A percentile compares a stretch with the other conserved stretches of the same genome.
phyloP scores from a whole-genome alignment of 2,888 invertebrate species.

The Chymomyza caudatula region DNA sequence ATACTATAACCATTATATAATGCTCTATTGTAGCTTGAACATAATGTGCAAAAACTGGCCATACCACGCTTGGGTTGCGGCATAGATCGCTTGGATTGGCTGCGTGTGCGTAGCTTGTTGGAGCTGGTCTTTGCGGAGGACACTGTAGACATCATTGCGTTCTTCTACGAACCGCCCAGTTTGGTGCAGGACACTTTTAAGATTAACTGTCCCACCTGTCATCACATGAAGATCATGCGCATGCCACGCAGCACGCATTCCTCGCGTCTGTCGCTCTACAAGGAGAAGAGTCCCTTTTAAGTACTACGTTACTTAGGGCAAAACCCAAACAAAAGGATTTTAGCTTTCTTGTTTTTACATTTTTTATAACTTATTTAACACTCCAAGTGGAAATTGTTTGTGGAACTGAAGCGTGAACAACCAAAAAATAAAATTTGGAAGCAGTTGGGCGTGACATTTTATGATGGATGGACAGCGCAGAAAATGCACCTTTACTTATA shows the following conservation, averaged over 20 bases:
- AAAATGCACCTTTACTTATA: conserved; percentile 53
- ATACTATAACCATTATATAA: not conserved
- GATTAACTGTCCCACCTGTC: conserved; percentile 57
- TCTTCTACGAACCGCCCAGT: conserved; percentile 75
- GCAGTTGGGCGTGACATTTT: conserved; percentile 28
- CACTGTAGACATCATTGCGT: conserved; percentile 79
- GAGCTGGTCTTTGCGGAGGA: conserved; percentile 79
- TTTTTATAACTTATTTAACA: conserved; percentile 27
- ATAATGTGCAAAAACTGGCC: conserved; percentile 80
- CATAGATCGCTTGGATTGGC: conserved; percentile 82
- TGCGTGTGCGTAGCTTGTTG: conserved; percentile 78
- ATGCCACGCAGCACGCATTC: conserved; percentile 50
- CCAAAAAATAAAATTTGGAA: not conserved
- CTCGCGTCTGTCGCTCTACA: conserved; percentile 51
- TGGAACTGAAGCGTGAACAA: conserved; percentile 10
- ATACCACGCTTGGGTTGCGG: conserved; percentile 84
- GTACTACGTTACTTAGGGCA: too few relatives aligned
- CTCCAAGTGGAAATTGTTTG: conserved; percentile 30
- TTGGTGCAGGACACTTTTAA: conserved; percentile 50
- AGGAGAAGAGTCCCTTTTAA: conserved; percentile 62
- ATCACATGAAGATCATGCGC: conserved; percentile 56
- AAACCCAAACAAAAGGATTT: too few relatives aligned
- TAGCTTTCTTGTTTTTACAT: not conserved
- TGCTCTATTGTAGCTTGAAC: conserved; percentile 60
- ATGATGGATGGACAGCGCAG: conserved; percentile 30